phyloP scores from a whole-genome alignment of 2,888 invertebrate species.

The Trichogramma evanescens region DNA sequence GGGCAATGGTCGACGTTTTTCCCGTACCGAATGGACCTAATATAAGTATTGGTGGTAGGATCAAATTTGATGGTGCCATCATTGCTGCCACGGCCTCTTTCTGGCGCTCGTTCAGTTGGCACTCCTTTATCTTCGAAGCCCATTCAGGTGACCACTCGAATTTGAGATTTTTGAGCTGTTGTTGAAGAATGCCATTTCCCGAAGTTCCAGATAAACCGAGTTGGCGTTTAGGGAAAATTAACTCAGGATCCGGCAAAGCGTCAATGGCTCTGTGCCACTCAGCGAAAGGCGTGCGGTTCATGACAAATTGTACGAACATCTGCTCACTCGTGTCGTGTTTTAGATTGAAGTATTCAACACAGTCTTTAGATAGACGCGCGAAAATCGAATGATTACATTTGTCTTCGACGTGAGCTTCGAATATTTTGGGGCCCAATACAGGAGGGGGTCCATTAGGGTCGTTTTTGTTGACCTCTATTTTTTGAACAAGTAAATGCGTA shows the following conservation, averaged over 20 bases:
- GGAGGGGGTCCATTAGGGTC: slow-evolving; percentile 2
- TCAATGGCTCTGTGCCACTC: slow-evolving; percentile 81
- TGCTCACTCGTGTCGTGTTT: slow-evolving; percentile 58
- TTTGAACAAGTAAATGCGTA: slow-evolving; percentile 57
- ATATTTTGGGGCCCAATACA: slow-evolving; percentile 37
- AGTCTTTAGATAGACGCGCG: slow-evolving; percentile 60
- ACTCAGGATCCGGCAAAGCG: slow-evolving; percentile 61
- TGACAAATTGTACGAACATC: slow-evolving; percentile 72
- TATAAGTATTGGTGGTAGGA: slow-evolving; percentile 64
- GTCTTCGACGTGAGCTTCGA: slow-evolving; percentile 71
- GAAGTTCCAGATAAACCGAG: neutral
- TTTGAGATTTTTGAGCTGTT: neutral
- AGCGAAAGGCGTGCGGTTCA: slow-evolving; percentile 73
- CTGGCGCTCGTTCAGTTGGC: slow-evolving; percentile 68
- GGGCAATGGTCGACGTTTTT: slow-evolving; percentile 76
- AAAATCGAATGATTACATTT: slow-evolving; percentile 74
- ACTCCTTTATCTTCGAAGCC: slow-evolving; percentile 50
- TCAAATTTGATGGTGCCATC: slow-evolving; percentile 57
- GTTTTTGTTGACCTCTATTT: slow-evolving; percentile 12
- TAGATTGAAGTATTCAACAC: slow-evolving; percentile 59
- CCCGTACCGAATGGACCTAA: slow-evolving; percentile 83
- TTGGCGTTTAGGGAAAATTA: slow-evolving; percentile 60
- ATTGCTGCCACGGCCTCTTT: slow-evolving; percentile 72
- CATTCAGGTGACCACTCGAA: slow-evolving; percentile 16
- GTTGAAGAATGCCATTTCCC: neutral